A percentile compares a stretch with the other conserved stretches of the same genome.
These are phyloP conservation scores for Coenobita brevimanus DNA, from an alignment of 1,140 invertebrate species.

Conservation along the genomic window DNA sequence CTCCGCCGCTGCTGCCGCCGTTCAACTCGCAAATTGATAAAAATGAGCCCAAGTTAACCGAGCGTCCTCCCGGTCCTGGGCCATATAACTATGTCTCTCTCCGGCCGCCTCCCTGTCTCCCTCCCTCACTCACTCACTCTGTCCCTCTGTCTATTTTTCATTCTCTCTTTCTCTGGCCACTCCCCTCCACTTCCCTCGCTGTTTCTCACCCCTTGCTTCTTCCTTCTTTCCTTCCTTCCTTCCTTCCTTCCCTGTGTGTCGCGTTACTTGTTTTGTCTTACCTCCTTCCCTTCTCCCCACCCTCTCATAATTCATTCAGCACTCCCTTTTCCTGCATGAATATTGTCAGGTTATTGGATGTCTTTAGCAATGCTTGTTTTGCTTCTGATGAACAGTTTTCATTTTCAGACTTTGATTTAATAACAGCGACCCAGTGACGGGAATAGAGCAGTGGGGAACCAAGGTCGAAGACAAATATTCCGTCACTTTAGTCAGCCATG, in stretches of 20 bases:
- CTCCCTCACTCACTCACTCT: background rate
- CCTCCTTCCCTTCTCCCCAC: background rate
- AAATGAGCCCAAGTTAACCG: slow-evolving; percentile 48
- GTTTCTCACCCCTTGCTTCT: background rate
- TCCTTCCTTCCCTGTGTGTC: background rate
- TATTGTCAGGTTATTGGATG: no score
- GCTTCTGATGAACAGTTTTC: no score
- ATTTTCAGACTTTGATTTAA: no score
- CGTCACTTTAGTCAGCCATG: no score
- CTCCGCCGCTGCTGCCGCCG: background rate
- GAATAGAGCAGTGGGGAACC: no score
- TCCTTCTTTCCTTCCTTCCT: background rate
- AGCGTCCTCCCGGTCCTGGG: slow-evolving; percentile 9
- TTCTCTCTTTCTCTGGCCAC: background rate
- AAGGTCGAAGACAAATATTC: no score
- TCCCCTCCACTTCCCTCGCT: background rate
- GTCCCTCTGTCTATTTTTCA: background rate
- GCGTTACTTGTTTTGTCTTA: no score
- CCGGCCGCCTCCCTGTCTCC: background rate
- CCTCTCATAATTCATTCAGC: background rate
- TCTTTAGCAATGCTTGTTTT: no score
- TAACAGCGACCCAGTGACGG: no score
- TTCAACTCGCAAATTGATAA: slow-evolving; percentile 47
- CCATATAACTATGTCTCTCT: slow-evolving; percentile 33
- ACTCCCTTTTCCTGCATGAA: no score